Percentiles rank a stretch among this genome's conserved stretches.
These are phyloP conservation scores for Sussaba pulchella DNA, from an alignment of 2,888 invertebrate genomes.

Conservation along the genomic window DNA sequence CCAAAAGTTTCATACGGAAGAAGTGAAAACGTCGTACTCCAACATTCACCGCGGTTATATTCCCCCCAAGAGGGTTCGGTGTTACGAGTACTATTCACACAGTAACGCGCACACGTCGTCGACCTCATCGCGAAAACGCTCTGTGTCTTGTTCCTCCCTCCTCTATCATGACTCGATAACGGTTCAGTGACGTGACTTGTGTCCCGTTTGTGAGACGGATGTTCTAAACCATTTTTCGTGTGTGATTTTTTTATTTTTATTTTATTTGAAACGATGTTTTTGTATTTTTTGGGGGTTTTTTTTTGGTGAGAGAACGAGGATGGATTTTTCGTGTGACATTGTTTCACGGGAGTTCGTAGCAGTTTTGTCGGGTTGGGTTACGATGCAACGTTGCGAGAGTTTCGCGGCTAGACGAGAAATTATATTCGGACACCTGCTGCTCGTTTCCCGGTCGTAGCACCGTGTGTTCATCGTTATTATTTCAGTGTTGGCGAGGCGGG, in stretches of 20 bases:
- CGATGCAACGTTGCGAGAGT: neutral
- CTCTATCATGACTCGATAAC: slow-evolving; percentile 53
- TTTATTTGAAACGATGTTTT: too few relatives aligned
- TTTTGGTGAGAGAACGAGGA: neutral
- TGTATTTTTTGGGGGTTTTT: too few relatives aligned
- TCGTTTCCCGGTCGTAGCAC: slow-evolving; percentile 19
- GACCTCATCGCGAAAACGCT: slow-evolving; percentile 59
- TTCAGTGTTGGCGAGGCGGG: neutral
- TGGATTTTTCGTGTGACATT: neutral
- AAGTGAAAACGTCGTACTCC: neutral
- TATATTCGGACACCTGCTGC: slow-evolving; percentile 59
- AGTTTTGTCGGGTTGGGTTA: neutral
- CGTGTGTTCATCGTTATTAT: neutral
- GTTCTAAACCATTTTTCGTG: neutral
- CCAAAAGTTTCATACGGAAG: neutral
- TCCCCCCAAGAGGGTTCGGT: neutral
- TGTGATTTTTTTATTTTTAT: too few relatives aligned
- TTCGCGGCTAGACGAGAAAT: slow-evolving; percentile 12
- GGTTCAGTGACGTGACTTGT: slow-evolving; percentile 61
- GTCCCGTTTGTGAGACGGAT: slow-evolving; percentile 22
- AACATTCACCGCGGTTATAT: slow-evolving; percentile 1
- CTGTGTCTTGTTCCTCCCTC: slow-evolving; percentile 4
- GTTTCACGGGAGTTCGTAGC: neutral
- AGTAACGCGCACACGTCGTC: slow-evolving; percentile 17
- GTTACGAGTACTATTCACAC: neutral